These are phyloP conservation scores for Myotis findleyi DNA, from an alignment of 2,797 vertebrate genomes.

Conservation along the genomic window DNA sequence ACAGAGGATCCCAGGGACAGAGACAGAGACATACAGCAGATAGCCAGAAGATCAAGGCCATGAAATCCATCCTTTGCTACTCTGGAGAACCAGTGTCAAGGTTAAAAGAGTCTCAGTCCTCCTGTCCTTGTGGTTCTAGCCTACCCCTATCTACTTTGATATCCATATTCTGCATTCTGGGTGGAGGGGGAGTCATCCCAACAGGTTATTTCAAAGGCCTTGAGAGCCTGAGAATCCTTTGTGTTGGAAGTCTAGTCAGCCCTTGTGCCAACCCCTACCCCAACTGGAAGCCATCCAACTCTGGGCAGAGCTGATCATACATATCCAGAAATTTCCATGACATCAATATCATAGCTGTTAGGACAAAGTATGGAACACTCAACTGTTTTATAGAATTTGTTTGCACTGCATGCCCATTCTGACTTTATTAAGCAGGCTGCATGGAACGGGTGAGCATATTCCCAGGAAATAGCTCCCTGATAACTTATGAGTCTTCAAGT, in stretches of 20 bases:
- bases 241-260: conserved; percentile 32
- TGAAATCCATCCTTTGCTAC: not conserved
- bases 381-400: conserved; percentile 84
- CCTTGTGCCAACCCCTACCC: not conserved
- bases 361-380: conserved; percentile 77
- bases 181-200: not conserved
- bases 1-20: conserved; percentile 20
- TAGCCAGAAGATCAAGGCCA: not conserved
- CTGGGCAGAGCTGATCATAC: conserved; percentile 54
- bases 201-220: not conserved
- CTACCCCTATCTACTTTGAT: not conserved
- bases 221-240: not conserved
- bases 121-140: not conserved
- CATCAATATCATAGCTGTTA: conserved; percentile 75
- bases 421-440: conserved; percentile 79
- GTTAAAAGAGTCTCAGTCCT: not conserved
- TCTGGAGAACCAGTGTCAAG: not conserved
- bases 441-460: conserved; percentile 86
- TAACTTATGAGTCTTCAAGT: conserved; percentile 91
- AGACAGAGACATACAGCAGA: not conserved
- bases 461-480: conserved; percentile 88
- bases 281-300: conserved; percentile 24
- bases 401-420: conserved; percentile 76
- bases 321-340: conserved; percentile 84
- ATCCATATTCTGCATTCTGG: not conserved